phyloP scores from a whole-genome alignment of 2,888 invertebrate species.

The Dioctria linearis region DNA sequence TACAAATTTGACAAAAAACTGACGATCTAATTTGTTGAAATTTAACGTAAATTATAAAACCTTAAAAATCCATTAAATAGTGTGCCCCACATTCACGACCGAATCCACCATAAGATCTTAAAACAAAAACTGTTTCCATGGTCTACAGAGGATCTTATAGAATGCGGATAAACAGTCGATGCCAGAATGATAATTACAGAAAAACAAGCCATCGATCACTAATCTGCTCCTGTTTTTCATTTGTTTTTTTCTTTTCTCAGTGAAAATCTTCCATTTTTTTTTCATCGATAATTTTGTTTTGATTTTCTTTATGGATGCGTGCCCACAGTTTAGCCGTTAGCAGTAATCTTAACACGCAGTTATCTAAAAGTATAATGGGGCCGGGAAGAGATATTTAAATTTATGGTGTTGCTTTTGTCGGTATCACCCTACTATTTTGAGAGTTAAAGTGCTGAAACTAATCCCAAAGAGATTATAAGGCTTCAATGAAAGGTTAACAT shows the following conservation, averaged over 20 bases:
- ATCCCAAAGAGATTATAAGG: background rate
- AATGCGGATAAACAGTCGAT: slow-evolving; percentile 21
- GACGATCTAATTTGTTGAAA: too few relatives aligned
- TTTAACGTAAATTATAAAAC: too few relatives aligned
- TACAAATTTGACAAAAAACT: too few relatives aligned
- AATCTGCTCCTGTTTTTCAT: slow-evolving; percentile 38
- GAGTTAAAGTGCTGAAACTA: slow-evolving; percentile 2
- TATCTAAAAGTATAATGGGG: background rate
- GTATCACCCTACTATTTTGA: background rate
- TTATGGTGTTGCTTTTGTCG: slow-evolving; percentile 13
- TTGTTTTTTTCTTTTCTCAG: slow-evolving; percentile 12
- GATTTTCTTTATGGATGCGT: slow-evolving; percentile 19
- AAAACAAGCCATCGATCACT: slow-evolving; percentile 24
- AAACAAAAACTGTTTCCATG: too few relatives aligned
- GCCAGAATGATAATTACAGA: too few relatives aligned
- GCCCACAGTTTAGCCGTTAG: background rate
- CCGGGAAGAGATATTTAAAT: background rate
- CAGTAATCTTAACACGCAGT: background rate
- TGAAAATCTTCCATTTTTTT: background rate
- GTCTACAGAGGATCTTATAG: background rate
- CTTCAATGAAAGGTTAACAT: slow-evolving; percentile 1
- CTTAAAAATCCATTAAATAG: too few relatives aligned
- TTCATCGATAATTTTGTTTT: slow-evolving; percentile 10
- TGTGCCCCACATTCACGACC: too few relatives aligned
- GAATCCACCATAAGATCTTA: too few relatives aligned